Evolutionary conservation across 1,140 invertebrate species (phyloP).

Genomic region (Atta texana): DNA sequence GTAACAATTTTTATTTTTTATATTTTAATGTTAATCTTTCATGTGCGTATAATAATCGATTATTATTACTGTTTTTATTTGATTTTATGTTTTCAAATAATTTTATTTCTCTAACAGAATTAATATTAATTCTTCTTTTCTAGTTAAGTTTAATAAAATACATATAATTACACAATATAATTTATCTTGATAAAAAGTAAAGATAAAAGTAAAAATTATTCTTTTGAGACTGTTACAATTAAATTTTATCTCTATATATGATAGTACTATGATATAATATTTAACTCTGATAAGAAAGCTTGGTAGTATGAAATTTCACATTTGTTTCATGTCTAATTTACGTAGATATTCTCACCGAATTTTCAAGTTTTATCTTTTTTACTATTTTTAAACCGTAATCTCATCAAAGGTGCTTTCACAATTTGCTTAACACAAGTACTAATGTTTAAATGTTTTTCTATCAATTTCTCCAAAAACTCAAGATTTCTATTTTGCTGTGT

Average conservation of each 20-base stretch:
- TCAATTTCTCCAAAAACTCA: background rate
- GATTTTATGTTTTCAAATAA: background rate
- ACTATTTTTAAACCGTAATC: background rate
- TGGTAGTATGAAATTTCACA: background rate
- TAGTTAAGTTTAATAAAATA: background rate
- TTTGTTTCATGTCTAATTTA: background rate
- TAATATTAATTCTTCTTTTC: background rate
- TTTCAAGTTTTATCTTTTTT: background rate
- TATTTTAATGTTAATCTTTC: background rate
- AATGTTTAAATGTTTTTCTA: background rate
- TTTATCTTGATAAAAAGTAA: background rate
- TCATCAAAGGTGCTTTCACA: background rate
- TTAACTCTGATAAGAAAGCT: background rate
- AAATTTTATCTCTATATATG: background rate
- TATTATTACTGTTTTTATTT: background rate
- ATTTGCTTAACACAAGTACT: background rate
- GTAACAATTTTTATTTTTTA: background rate
- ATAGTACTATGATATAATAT: background rate
- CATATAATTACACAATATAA: background rate
- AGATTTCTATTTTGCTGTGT: too few relatives aligned
- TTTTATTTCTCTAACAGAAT: background rate
- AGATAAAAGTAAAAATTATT: background rate
- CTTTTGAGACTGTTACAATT: background rate
- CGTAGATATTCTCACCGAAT: background rate
- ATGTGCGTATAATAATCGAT: background rate